Base-by-base conservation (phyloP, 2,113 vertebrate genomes). In the Bucco capensis region DNA sequence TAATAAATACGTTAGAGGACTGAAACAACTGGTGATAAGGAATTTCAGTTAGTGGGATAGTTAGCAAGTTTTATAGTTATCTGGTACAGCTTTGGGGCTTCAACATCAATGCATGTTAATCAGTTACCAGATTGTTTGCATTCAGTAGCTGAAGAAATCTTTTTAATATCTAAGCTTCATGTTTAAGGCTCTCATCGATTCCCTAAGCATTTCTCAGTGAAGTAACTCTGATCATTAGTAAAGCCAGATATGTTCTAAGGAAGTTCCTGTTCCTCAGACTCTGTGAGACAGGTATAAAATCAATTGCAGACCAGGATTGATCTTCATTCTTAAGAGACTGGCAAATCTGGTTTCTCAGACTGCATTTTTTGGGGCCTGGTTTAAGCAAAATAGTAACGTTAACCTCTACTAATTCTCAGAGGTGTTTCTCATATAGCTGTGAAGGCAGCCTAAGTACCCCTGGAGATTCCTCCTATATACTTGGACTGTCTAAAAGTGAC, bases 101-200 rank as follows among this genome's bases (percentile, higher is more conserved):
- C 79, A 46, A 60, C 69, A 96, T 91, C 75, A 66, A 9, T 74
- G 75, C 17, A 21, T 70, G 95, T 95, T 96, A 96, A 96, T 95
- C 60, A 94, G 91, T 95, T 89, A 95, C 95, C 56, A 83, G 64
- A 12, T 23, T 71, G 35, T 89, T 87, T 94, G 83, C 51, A 58
- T 94, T 94, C 75, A 35, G 88, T 71, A 89, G 85, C 75, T 86
- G 35, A 88, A 85, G 58, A 69, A 58, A 42, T 65, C 1, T 28
- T 18, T 15, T 61, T 38, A 42, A 54, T 76, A 65, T 66, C 56
- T 91, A 50, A 92, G 58, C 38, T 67, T 83, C 38, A 46, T 79
- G 23, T 82, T 87, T 75, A 57, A 87, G 72, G 28, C 14, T 82
- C n/a, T n/a, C n/a, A 58, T 70, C 1, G 14, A 92, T 88, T 91